These are phyloP conservation scores for Hiodon tergisus DNA, from an alignment of 2,113 vertebrate genomes.

Conservation along the genomic window DNA sequence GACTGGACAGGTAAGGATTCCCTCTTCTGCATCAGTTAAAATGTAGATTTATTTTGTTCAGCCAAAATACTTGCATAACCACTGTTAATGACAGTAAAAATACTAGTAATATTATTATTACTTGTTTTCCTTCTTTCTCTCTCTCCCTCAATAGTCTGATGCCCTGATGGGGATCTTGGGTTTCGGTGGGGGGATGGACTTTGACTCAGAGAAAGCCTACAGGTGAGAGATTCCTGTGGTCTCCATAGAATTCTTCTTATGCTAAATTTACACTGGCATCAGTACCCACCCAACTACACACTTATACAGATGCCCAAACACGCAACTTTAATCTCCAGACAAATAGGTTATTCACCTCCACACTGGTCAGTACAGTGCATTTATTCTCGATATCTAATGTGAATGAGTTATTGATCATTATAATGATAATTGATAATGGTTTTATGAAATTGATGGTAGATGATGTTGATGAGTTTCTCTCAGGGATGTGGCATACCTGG, in stretches of 20 bases:
- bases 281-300: not conserved
- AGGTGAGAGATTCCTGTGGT: constrained; percentile 55
- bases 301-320: not conserved
- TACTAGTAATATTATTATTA: not conserved
- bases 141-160: constrained; percentile 60
- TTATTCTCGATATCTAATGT: too few species aligned
- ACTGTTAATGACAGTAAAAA: too few species aligned
- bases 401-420: not conserved
- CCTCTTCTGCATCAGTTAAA: not conserved
- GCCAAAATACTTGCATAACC: not conserved
- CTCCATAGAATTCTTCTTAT: not conserved
- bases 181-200: constrained; percentile 82
- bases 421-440: not conserved
- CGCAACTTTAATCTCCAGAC: too few species aligned
- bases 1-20: constrained; percentile 69
- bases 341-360: too few species aligned
- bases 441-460: not conserved
- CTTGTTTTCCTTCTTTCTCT: not conserved
- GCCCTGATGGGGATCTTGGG: constrained; percentile 74
- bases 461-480: constrained; percentile 1
- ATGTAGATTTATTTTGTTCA: not conserved
- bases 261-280: too few species aligned
- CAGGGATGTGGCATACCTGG: constrained; percentile 82
- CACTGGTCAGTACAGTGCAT: too few species aligned
- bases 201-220: constrained; percentile 88